These are phyloP conservation scores for Athalia rosae DNA, from an alignment of 2,888 invertebrate genomes.

Conservation along the genomic window DNA sequence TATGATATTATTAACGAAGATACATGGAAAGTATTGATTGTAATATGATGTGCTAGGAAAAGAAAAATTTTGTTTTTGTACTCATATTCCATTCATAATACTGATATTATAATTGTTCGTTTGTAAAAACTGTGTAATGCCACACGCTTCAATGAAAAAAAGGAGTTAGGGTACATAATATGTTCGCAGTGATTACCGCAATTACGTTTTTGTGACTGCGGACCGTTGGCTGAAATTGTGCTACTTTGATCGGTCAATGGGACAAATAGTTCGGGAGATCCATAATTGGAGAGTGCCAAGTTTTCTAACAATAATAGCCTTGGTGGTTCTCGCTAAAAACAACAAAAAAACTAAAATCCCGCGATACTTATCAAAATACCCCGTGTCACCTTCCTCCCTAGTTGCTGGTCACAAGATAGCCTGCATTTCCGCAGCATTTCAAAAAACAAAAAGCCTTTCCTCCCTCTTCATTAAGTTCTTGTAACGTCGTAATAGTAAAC, in stretches of 20 bases:
- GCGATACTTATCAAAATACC: constrained; percentile 56
- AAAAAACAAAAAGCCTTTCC: constrained; percentile 66
- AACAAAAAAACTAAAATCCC: constrained; percentile 46
- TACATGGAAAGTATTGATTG: constrained; percentile 64
- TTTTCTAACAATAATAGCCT: constrained; percentile 54
- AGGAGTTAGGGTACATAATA: constrained; percentile 49
- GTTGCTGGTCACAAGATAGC: constrained; percentile 53
- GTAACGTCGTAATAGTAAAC: constrained; percentile 68
- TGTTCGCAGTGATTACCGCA: constrained; percentile 55
- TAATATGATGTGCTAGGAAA: constrained; percentile 64
- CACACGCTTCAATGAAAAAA: constrained; percentile 47
- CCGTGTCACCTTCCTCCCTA: constrained; percentile 59
- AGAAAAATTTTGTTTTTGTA: constrained; percentile 59
- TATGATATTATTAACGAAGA: constrained; percentile 57
- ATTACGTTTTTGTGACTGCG: constrained; percentile 55
- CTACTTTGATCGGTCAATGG: constrained; percentile 55
- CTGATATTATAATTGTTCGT: constrained; percentile 63
- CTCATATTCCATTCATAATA: constrained; percentile 59
- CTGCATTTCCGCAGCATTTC: constrained; percentile 67
- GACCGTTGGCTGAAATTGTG: constrained; percentile 57
- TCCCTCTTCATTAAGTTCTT: constrained; percentile 71
- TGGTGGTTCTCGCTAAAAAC: constrained; percentile 57
- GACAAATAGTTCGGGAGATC: constrained; percentile 48
- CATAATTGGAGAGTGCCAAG: constrained; percentile 58
- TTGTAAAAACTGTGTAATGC: constrained; percentile 57